These are phyloP conservation scores for Catocala sponsa DNA, from an alignment of 2,888 invertebrate species.

Conservation along the genomic window DNA sequence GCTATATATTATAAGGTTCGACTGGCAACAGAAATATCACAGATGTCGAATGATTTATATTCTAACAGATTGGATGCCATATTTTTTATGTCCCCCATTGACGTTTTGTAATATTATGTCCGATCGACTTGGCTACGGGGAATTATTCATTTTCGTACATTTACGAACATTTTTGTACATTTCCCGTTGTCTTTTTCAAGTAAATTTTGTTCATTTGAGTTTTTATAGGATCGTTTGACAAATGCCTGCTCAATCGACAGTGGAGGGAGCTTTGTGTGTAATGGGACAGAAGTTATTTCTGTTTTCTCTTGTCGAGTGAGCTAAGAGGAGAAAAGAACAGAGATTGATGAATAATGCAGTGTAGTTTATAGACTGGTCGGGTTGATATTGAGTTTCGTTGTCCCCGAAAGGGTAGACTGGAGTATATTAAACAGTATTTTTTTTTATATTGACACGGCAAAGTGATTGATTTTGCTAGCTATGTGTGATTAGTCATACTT, in stretches of 20 bases:
- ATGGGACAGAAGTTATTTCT: slow-evolving; percentile 31
- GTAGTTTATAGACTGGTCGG: neutral
- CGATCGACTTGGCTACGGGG: slow-evolving; percentile 26
- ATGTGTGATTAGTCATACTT: no score
- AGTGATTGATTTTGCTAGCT: no score
- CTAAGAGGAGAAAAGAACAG: neutral
- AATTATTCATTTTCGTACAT: slow-evolving; percentile 38
- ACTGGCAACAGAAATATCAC: slow-evolving; percentile 37
- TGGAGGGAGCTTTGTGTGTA: slow-evolving; percentile 29
- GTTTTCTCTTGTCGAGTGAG: slow-evolving; percentile 17
- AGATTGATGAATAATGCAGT: slow-evolving; percentile 8
- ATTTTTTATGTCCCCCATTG: slow-evolving; percentile 49
- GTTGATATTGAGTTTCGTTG: no score
- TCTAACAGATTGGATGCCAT: slow-evolving; percentile 56
- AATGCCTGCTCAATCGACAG: slow-evolving; percentile 35
- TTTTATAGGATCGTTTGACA: slow-evolving; percentile 42
- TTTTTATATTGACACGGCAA: no score
- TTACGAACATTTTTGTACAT: neutral
- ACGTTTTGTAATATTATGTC: slow-evolving; percentile 47
- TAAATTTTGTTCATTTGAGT: slow-evolving; percentile 40
- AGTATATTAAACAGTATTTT: no score
- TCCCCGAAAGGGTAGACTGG: no score
- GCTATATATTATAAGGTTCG: slow-evolving; percentile 11
- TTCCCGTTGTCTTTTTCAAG: slow-evolving; percentile 27
- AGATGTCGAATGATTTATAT: slow-evolving; percentile 66